These are phyloP conservation scores for Noctua janthe DNA, from an alignment of 2,888 invertebrate genomes.

Conservation along the genomic window DNA sequence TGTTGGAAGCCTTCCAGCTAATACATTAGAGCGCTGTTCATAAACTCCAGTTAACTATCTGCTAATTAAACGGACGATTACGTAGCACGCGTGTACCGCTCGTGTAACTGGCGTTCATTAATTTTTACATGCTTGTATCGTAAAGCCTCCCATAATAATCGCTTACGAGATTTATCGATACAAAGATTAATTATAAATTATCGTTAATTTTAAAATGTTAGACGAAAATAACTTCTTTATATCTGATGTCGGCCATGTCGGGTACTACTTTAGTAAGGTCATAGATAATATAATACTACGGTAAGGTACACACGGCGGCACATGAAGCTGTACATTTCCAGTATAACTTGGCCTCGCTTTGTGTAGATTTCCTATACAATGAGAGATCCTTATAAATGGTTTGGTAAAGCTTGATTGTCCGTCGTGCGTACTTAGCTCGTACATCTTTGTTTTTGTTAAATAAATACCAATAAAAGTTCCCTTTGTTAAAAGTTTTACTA, in stretches of 20 bases:
- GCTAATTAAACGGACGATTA: slow-evolving; percentile 73
- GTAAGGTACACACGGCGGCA: too few relatives aligned
- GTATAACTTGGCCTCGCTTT: too few relatives aligned
- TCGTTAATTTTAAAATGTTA: slow-evolving; percentile 56
- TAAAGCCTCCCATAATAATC: slow-evolving; percentile 45
- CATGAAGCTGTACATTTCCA: too few relatives aligned
- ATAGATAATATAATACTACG: too few relatives aligned
- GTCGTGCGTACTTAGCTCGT: too few relatives aligned
- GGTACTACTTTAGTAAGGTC: not conserved
- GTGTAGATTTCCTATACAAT: too few relatives aligned
- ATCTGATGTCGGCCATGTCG: slow-evolving; percentile 10
- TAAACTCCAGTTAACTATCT: slow-evolving; percentile 56
- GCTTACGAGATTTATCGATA: slow-evolving; percentile 52
- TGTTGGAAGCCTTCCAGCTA: slow-evolving; percentile 54
- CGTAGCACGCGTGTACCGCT: slow-evolving; percentile 70
- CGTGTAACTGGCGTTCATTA: slow-evolving; percentile 72
- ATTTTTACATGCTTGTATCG: slow-evolving; percentile 66
- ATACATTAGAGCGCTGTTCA: slow-evolving; percentile 54
- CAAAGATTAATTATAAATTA: slow-evolving; percentile 56
- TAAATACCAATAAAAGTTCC: slow-evolving; percentile 6
- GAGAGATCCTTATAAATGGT: too few relatives aligned
- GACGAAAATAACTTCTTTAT: slow-evolving; percentile 52
- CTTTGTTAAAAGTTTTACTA: slow-evolving; percentile 35
- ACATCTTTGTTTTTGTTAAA: slow-evolving; percentile 8
- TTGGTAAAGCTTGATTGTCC: too few relatives aligned